Evolutionary conservation across 2,888 invertebrate species (phyloP), one percentile per base, ranked within the genome.

Genomic region (Drosophila buzzatii): DNA sequence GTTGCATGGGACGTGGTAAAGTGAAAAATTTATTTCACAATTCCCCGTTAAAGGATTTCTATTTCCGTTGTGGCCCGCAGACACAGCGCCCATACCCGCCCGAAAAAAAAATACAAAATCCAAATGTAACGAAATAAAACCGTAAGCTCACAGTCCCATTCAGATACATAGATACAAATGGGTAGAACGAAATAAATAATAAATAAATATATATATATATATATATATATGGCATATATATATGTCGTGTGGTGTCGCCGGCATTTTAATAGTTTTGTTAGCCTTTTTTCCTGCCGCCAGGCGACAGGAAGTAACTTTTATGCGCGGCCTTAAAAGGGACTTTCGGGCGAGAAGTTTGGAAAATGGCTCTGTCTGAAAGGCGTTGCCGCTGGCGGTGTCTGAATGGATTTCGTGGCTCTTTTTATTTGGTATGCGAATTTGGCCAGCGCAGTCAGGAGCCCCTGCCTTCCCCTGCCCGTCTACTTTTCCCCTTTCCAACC

Each of bases 201-300:
- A 74, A 42, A 42, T 53, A 52, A 81, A 82, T 89, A 76, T 49
- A 35, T 41, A 45, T 67, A 57, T 23, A 31, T 63, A 31, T 49
- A 20, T 45, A 8, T 33, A 7, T 66, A 33, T 67, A 35, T 35
- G n/a, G 8, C 8, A 31, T 31, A 27, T 18, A 33, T 39, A 37
- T 18, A 8, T 39, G 55, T 47, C 35, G 67, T 56, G 20, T 56
- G 65, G 70, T 89, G 84, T 90, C 82, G 81, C 77, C 77, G 89
- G 85, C 79, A 78, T 79, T 86, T 90, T 89, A 86, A 90, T 89
- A 86, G 90, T 90, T 89, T 90, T 81, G 84, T 89, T 83, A 79
- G 85, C 76, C 74, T 44, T 70, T 81, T 86, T 82, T 66, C 53
- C 47, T 23, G 68, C 65, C 64, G 62, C 52, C 82, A 57, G 79